These are phyloP conservation scores for Dermochelys coriacea DNA, from an alignment of 2,797 vertebrate genomes.

Conservation along the genomic window DNA sequence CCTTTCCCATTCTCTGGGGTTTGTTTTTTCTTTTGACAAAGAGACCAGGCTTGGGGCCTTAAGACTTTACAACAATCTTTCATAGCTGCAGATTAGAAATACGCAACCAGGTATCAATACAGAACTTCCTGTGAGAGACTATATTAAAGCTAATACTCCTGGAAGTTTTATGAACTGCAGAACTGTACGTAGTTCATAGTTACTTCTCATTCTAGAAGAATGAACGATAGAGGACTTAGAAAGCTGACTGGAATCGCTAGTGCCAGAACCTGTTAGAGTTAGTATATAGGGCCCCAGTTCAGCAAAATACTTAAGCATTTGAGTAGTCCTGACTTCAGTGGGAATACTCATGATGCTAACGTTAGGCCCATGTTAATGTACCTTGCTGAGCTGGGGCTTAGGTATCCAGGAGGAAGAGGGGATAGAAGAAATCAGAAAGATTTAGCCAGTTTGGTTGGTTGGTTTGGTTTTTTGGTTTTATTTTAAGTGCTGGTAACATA, in stretches of 20 bases:
- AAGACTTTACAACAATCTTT: background rate
- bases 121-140: background rate
- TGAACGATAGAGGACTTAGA: background rate
- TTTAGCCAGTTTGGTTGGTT: too few species aligned
- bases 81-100: background rate
- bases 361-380: background rate
- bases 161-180: background rate
- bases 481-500: background rate
- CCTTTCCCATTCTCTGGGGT: background rate
- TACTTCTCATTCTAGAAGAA: background rate
- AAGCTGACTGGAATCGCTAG: background rate
- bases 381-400: background rate
- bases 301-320: background rate
- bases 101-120: background rate
- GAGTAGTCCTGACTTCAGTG: background rate
- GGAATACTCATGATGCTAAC: background rate
- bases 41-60: background rate
- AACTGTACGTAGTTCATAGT: background rate
- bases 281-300: background rate
- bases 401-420: background rate
- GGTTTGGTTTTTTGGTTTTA: slow-evolving; percentile 11
- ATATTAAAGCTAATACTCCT: slow-evolving; percentile 1
- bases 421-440: background rate
- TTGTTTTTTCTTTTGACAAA: background rate
- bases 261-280: background rate